Conservation (phyloP, 1,140 invertebrate genomes). For the Hermetia illucens region DNA sequence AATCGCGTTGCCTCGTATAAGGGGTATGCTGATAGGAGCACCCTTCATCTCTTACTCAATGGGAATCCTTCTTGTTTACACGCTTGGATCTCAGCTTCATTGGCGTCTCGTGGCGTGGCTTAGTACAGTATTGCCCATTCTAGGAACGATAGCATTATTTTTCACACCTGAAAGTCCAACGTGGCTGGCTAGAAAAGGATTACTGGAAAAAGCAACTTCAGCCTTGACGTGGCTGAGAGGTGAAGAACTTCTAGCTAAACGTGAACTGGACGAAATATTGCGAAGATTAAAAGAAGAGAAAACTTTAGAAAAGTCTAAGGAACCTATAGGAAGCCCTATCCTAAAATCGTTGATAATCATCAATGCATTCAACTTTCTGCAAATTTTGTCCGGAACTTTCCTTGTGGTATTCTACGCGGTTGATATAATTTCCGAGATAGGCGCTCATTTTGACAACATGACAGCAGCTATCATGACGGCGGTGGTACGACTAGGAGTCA, state of each 20-base stretch:
- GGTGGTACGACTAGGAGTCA: constrained; percentile 42
- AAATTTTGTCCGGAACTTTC: constrained; percentile 56
- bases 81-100: constrained; percentile 41
- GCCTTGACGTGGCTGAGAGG: constrained; percentile 52
- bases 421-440: constrained; percentile 44
- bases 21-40: constrained; percentile 47
- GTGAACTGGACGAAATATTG: constrained; percentile 18
- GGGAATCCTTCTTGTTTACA: constrained; percentile 57
- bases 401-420: constrained; percentile 61
- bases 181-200: constrained; percentile 47
- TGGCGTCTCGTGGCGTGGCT: constrained; percentile 51
- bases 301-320: constrained; percentile 38
- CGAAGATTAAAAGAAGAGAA: constrained; percentile 18
- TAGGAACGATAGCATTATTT: constrained; percentile 40
- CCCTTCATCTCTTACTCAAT: constrained; percentile 52
- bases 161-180: constrained; percentile 56
- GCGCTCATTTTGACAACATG: constrained; percentile 32
- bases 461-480: constrained; percentile 50
- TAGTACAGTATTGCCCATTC: constrained; percentile 40
- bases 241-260: constrained; percentile 36
- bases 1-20: constrained; percentile 47
- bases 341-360: constrained; percentile 55
- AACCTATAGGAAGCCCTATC: constrained; percentile 39
- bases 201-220: constrained; percentile 43
- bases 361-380: constrained; percentile 51